phyloP scores from a whole-genome alignment of 2,113 vertebrate species.

The Tylochromis polylepis region DNA sequence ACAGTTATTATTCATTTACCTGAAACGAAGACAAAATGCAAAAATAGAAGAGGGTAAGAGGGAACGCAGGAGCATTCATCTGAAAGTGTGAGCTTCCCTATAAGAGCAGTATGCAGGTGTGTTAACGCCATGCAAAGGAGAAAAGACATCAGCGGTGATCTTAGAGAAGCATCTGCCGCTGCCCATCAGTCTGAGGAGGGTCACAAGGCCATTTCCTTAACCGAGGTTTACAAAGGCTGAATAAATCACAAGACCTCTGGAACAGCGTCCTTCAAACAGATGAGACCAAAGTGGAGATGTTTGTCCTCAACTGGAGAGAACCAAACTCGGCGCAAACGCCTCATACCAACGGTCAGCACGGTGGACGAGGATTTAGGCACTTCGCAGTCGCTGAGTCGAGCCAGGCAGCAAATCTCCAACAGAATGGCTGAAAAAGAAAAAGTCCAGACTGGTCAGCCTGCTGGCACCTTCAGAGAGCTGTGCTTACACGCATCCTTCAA shows the following conservation, averaged over 20 bases:
- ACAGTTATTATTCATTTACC: background rate
- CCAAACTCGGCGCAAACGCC: too few relatives aligned
- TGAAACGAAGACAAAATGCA: background rate
- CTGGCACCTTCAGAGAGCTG: background rate
- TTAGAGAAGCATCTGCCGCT: background rate
- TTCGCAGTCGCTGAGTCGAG: too few relatives aligned
- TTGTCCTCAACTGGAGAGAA: too few relatives aligned
- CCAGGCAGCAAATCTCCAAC: too few relatives aligned
- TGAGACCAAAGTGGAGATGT: background rate
- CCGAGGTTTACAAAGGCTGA: background rate
- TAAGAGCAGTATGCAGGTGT: background rate
- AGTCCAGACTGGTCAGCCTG: background rate
- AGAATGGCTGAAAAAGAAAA: background rate
- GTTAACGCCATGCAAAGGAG: too few relatives aligned
- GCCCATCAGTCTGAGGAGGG: too few relatives aligned
- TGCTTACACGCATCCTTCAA: background rate
- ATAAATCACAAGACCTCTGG: background rate
- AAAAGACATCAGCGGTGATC: background rate
- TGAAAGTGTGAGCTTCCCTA: background rate
- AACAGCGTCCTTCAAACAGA: background rate
- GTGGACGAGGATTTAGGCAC: too few relatives aligned
- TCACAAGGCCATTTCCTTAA: background rate
- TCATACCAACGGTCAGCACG: too few relatives aligned
- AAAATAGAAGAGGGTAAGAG: background rate
- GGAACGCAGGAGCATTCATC: background rate